Evolutionary conservation across 1,140 invertebrate species (phyloP).

Genomic region (Drosophila elegans): DNA sequence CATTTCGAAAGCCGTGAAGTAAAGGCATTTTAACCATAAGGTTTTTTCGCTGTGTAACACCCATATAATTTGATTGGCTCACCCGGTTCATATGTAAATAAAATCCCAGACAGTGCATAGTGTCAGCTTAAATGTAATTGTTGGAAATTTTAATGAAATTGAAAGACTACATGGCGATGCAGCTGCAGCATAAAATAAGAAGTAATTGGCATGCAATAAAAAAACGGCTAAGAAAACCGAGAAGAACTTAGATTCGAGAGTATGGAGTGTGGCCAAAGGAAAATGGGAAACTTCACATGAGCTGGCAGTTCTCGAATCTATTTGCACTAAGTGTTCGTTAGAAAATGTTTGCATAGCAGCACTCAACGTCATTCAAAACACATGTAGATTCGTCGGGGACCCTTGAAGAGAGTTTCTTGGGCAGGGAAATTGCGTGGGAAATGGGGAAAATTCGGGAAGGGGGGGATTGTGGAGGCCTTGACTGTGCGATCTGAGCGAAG

Average conservation of each 20-base stretch:
- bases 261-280: slow-evolving; percentile 10
- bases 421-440: slow-evolving; percentile 28
- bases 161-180: slow-evolving; percentile 50
- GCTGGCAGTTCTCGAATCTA: slow-evolving; percentile 67
- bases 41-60: not conserved
- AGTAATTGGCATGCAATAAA: slow-evolving; percentile 79
- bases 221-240: slow-evolving; percentile 45
- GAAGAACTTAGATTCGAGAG: slow-evolving; percentile 8
- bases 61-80: slow-evolving; percentile 33
- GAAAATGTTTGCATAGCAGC: slow-evolving; percentile 83
- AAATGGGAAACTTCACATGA: slow-evolving; percentile 43
- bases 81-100: slow-evolving; percentile 35
- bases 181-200: slow-evolving; percentile 59
- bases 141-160: slow-evolving; percentile 74
- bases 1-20: too few species aligned
- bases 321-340: slow-evolving; percentile 83
- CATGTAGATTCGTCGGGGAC: slow-evolving; percentile 61
- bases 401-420: slow-evolving; percentile 49
- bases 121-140: slow-evolving; percentile 61
- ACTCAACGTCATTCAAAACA: slow-evolving; percentile 82
- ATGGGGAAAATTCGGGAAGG: slow-evolving; percentile 1
- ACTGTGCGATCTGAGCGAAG: slow-evolving; percentile 36
- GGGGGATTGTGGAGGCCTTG: slow-evolving; percentile 7
- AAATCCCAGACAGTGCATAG: slow-evolving; percentile 31
- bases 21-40: not conserved